Evolutionary conservation across 1,140 invertebrate species (phyloP).

Genomic region (Ceratina australensis): DNA sequence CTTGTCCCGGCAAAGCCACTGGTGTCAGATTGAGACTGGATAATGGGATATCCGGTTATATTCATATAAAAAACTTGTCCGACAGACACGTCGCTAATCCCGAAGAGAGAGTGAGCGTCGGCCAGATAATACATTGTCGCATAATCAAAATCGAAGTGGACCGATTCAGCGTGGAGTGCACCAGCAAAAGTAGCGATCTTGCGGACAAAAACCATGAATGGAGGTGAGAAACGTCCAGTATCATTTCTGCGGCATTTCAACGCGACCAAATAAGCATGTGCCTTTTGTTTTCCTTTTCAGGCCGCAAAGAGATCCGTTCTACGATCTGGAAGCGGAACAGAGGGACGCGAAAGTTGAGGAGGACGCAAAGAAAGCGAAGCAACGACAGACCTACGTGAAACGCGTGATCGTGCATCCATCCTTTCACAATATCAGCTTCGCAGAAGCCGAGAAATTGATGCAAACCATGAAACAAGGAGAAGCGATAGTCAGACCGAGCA

Average conservation of each 20-base stretch:
- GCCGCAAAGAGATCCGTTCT: constrained; percentile 93
- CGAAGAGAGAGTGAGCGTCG: constrained; percentile 91
- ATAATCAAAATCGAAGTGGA: constrained; percentile 98
- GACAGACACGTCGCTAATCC: constrained; percentile 97
- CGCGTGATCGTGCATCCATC: constrained; percentile 98
- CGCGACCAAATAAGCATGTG: background rate
- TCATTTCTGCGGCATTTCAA: background rate
- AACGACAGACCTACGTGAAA: constrained; percentile 92
- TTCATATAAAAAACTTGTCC: constrained; percentile 96
- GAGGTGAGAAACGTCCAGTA: constrained; percentile 80
- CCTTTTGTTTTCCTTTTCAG: constrained; percentile 74
- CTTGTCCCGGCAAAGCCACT: constrained; percentile 96
- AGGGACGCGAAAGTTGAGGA: constrained; percentile 89
- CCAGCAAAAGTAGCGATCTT: constrained; percentile 95
- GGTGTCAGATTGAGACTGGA: constrained; percentile 95
- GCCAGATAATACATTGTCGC: constrained; percentile 95
- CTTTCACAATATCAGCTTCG: constrained; percentile 98
- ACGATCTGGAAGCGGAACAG: constrained; percentile 93
- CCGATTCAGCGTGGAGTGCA: constrained; percentile 95
- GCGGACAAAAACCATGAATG: constrained; percentile 94
- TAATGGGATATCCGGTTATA: constrained; percentile 96
- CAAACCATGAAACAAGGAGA: constrained; percentile 97
- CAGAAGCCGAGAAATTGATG: constrained; percentile 95
- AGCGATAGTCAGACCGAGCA: constrained; percentile 96
- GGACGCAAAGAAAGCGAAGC: constrained; percentile 89